Evolutionary conservation across 64 coral and sea anemone genomes (phyloP).

Genomic region (Acropora yongei): DNA sequence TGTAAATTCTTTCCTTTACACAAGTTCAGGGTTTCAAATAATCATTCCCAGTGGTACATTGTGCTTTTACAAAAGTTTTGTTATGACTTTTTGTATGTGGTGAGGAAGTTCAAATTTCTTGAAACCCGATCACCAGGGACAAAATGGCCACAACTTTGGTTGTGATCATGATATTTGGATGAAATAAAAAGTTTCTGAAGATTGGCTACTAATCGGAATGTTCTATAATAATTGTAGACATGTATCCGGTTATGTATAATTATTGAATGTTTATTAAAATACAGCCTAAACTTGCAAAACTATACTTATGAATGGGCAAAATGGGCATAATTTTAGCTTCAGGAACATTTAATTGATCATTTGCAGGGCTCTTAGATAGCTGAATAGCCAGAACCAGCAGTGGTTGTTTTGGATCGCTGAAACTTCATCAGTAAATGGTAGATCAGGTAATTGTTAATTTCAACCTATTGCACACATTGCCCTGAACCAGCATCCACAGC

Average conservation of each 20-base stretch:
- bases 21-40: neutral
- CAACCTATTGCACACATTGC: neutral
- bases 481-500: neutral
- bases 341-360: conserved; percentile 1
- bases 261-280: no score
- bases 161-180: neutral
- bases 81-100: neutral
- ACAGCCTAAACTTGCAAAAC: no score
- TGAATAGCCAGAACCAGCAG: conserved; percentile 5
- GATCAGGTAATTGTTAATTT: neutral
- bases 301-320: conserved; percentile 5
- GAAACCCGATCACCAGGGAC: neutral
- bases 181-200: conserved; percentile 11
- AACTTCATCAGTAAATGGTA: neutral
- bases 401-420: neutral
- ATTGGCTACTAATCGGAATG: no score
- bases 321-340: neutral
- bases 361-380: neutral
- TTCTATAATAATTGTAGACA: no score
- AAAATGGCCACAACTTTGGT: neutral
- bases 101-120: no score
- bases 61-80: neutral
- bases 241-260: no score
- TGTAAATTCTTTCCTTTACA: neutral
- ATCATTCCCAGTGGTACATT: neutral